Evolutionary conservation across 1,140 invertebrate species (phyloP).

Genomic region (Eciton burchellii): DNA sequence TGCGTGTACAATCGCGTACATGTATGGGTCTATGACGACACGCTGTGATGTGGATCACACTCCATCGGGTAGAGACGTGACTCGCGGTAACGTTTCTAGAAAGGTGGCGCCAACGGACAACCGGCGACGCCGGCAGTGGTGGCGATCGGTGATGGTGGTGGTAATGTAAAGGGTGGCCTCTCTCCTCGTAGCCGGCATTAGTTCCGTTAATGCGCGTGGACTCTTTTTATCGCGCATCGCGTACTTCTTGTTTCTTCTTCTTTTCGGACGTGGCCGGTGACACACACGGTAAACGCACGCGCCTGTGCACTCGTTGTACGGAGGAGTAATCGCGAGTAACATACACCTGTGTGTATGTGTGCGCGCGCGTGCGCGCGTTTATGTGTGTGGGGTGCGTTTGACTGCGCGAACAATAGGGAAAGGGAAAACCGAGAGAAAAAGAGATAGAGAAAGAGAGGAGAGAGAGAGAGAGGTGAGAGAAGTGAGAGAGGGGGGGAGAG

Average conservation of each 20-base stretch:
- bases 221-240: constrained; percentile 73
- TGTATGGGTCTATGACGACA: constrained; percentile 3
- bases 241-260: constrained; percentile 42
- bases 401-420: constrained; percentile 33
- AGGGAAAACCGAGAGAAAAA: constrained; percentile 11
- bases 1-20: neutral
- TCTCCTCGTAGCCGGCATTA: constrained; percentile 35
- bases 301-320: constrained; percentile 5
- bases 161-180: constrained; percentile 39
- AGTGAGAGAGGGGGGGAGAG: constrained; percentile 24
- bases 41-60: neutral
- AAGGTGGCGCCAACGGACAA: constrained; percentile 33
- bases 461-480: constrained; percentile 1
- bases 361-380: neutral
- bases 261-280: neutral
- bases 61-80: constrained; percentile 13
- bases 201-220: constrained; percentile 76
- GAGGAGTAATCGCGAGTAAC: constrained; percentile 20
- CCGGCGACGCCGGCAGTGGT: constrained; percentile 26
- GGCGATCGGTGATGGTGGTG: constrained; percentile 19
- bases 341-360: no score
- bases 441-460: no score
- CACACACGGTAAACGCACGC: neutral
- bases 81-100: constrained; percentile 22
- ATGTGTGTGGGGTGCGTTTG: constrained; percentile 30